These are phyloP conservation scores for Polydrusus pterygomalis DNA, from an alignment of 2,888 invertebrate species.

Conservation along the genomic window DNA sequence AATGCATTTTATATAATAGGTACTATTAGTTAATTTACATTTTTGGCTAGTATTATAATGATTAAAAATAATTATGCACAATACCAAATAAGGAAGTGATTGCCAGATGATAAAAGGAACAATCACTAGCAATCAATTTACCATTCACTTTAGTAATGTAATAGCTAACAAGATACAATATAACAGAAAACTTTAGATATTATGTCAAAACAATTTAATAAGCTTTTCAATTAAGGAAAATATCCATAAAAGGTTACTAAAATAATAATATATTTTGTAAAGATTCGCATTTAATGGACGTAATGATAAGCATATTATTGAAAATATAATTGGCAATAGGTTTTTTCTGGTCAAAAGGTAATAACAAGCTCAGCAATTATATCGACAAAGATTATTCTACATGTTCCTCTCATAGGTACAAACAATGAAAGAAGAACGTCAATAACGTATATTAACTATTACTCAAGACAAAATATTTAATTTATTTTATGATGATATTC, in stretches of 20 bases:
- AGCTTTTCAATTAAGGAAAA: conserved; percentile 6
- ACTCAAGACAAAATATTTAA: too few relatives aligned
- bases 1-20: too few relatives aligned
- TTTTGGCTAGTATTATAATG: too few relatives aligned
- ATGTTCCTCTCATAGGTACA: background rate
- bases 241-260: conserved; percentile 21
- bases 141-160: background rate
- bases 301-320: conserved; percentile 16
- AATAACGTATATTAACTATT: background rate
- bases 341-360: background rate
- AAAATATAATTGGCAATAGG: conserved; percentile 9
- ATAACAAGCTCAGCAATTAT: conserved; percentile 17
- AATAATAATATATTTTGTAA: conserved; percentile 13
- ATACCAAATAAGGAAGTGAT: background rate
- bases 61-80: background rate
- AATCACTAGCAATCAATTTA: background rate
- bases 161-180: background rate
- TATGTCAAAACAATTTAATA: conserved; percentile 17
- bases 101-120: background rate
- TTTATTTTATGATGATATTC: too few relatives aligned
- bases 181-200: background rate
- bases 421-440: background rate
- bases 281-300: background rate
- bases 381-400: background rate
- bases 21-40: too few relatives aligned